These are phyloP conservation scores for Gallinago nigripennis DNA, from an alignment of 2,797 vertebrate genomes.

Conservation along the genomic window DNA sequence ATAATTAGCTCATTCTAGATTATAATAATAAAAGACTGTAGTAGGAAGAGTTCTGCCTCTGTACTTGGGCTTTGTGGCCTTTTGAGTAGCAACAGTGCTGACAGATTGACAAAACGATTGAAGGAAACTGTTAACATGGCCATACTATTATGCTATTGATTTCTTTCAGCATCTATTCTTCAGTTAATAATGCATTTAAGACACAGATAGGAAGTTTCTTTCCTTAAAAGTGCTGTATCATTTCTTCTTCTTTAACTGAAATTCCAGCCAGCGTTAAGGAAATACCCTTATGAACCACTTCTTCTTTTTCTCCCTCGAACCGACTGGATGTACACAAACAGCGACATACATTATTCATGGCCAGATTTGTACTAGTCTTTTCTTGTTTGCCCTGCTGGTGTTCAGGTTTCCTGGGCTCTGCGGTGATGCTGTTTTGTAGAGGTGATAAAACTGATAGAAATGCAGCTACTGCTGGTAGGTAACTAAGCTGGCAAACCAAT, in stretches of 20 bases:
- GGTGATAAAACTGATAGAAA: constrained; percentile 82
- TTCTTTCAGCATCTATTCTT: constrained; percentile 25
- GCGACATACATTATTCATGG: constrained; percentile 54
- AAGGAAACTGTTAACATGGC: not conserved
- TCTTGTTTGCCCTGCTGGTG: constrained; percentile 22
- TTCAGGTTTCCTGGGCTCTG: constrained; percentile 65
- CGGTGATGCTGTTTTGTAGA: constrained; percentile 79
- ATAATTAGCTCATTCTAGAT: not conserved
- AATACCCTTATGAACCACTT: constrained; percentile 70
- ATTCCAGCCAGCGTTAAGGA: constrained; percentile 77
- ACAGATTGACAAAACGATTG: not conserved
- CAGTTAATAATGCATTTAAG: constrained; percentile 36
- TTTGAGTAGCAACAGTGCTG: not conserved
- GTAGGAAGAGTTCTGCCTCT: not conserved
- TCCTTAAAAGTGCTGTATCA: constrained; percentile 84
- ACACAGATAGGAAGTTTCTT: constrained; percentile 61
- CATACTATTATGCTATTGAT: not conserved
- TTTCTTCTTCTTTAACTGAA: constrained; percentile 83
- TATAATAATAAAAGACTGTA: not conserved
- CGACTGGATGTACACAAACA: not conserved
- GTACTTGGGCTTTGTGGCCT: not conserved
- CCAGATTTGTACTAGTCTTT: constrained; percentile 42
- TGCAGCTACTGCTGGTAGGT: constrained; percentile 82
- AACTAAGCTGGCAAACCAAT: constrained; percentile 28
- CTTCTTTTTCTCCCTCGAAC: constrained; percentile 60